phyloP scores from a whole-genome alignment of 2,797 vertebrate species.

The Masticophis lateralis region DNA sequence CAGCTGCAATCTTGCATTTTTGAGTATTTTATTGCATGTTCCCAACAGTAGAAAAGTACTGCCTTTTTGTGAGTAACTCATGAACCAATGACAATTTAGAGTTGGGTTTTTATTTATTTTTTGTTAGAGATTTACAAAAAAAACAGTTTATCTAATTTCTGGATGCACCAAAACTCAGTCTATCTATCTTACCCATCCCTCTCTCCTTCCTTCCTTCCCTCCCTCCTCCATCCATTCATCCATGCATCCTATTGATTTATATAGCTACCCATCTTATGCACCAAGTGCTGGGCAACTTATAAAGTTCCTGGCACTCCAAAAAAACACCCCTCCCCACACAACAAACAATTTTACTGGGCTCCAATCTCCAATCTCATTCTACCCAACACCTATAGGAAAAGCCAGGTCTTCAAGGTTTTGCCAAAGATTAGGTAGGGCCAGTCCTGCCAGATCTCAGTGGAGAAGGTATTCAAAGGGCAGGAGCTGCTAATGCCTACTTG shows the following conservation, averaged over 20 bases:
- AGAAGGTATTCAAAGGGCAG: background rate
- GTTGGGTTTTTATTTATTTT: background rate
- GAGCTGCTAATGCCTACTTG: background rate
- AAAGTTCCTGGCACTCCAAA: background rate
- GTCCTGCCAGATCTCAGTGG: background rate
- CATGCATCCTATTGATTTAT: background rate
- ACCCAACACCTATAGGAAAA: background rate
- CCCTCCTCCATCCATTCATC: background rate
- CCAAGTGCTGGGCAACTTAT: background rate
- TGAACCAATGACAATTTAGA: background rate
- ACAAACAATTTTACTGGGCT: background rate
- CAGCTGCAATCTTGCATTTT: constrained; percentile 32
- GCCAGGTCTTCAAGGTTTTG: background rate
- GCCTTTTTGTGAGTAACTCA: constrained; percentile 6
- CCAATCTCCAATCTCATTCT: background rate
- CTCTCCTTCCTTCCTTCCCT: background rate
- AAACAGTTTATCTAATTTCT: background rate
- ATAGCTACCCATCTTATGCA: background rate
- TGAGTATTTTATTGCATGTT: constrained; percentile 44
- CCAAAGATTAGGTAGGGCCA: background rate
- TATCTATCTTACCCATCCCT: background rate
- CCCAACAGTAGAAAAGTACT: constrained; percentile 38
- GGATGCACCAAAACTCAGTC: background rate
- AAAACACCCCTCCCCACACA: background rate
- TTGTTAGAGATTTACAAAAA: background rate